Conservation (phyloP, 2,797 vertebrate species). For the Hypotaenidia okinawae region DNA sequence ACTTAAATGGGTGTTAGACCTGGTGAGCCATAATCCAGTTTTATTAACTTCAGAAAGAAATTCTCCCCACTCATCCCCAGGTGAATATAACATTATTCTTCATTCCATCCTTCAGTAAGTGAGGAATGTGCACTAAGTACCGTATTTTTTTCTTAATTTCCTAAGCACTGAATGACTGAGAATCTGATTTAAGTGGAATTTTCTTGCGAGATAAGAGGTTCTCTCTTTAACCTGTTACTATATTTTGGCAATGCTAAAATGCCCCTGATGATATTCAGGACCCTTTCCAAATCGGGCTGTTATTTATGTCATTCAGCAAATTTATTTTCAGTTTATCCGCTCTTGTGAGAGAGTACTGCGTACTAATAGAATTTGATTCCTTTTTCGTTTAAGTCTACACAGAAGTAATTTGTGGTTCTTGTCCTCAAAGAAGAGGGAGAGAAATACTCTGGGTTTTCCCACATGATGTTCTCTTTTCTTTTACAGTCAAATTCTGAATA, state of each 20-base stretch:
- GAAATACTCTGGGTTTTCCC: background rate
- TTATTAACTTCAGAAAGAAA: background rate
- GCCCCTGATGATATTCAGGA: background rate
- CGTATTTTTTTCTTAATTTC: background rate
- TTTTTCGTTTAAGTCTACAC: background rate
- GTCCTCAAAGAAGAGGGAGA: background rate
- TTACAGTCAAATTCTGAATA: background rate
- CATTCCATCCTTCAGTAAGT: background rate
- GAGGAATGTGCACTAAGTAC: background rate
- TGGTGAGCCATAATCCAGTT: background rate
- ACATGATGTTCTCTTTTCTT: background rate
- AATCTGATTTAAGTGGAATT: background rate
- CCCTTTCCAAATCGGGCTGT: conserved; percentile 4
- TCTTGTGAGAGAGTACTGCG: background rate
- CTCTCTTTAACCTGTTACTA: background rate
- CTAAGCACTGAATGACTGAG: background rate
- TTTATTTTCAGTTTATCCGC: conserved; percentile 6
- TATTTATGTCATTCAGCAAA: conserved; percentile 26
- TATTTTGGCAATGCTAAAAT: background rate
- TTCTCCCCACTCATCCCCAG: background rate
- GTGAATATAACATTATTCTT: background rate
- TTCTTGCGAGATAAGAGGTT: background rate
- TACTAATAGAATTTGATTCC: background rate
- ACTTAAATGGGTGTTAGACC: background rate
- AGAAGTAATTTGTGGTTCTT: conserved; percentile 13